phyloP scores from a whole-genome alignment of 1,140 invertebrate species.

The Eupeodes corollae region DNA sequence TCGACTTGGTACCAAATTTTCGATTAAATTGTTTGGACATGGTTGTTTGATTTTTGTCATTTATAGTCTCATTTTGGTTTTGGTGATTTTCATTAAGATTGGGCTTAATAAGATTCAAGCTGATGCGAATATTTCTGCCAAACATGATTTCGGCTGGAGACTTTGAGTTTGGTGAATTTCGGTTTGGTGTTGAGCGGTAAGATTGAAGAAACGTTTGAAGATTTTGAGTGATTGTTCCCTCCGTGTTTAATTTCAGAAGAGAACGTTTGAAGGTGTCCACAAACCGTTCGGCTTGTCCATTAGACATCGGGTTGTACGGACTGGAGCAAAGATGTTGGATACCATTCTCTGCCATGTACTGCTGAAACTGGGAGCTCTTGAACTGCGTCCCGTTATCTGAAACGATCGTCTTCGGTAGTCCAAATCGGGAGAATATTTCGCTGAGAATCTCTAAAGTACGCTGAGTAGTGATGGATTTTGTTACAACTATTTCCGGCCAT shows the following conservation, averaged over 20 bases:
- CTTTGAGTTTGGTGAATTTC: neutral
- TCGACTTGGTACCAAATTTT: too few species aligned
- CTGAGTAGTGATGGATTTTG: neutral
- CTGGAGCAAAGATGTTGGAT: constrained; percentile 11
- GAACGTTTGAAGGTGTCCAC: constrained; percentile 7
- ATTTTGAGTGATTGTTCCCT: neutral
- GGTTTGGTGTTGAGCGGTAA: constrained; percentile 1
- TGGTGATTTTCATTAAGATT: too few species aligned
- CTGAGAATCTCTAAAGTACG: neutral
- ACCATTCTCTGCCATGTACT: constrained; percentile 8
- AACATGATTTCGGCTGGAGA: too few species aligned
- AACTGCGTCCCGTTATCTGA: constrained; percentile 12
- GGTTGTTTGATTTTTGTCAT: too few species aligned
- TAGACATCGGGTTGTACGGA: constrained; percentile 16
- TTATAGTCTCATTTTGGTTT: too few species aligned
- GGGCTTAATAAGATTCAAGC: too few species aligned
- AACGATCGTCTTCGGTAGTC: too few species aligned
- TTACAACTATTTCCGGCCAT: constrained; percentile 5
- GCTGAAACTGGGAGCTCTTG: constrained; percentile 12
- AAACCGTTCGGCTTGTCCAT: constrained; percentile 22
- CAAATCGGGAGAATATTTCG: constrained; percentile 11
- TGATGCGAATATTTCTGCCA: too few species aligned
- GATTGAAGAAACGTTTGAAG: constrained; percentile 4
- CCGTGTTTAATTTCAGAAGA: constrained; percentile 2
- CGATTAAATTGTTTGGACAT: too few species aligned